phyloP scores from a whole-genome alignment of 2,888 invertebrate species.

The Euspilapteryx auroguttella region DNA sequence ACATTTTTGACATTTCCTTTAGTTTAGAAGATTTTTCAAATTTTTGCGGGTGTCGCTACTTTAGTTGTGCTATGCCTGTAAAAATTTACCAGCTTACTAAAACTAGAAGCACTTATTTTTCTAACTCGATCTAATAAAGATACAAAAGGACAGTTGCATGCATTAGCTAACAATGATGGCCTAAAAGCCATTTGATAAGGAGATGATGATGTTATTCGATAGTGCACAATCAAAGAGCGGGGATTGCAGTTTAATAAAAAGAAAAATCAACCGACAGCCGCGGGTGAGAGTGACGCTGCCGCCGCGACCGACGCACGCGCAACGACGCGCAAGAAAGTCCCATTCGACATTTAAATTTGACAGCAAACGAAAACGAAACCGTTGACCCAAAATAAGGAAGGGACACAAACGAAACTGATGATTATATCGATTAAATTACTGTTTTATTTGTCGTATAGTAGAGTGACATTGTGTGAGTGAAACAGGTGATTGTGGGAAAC shows the following conservation, averaged over 20 bases:
- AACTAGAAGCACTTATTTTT: too few relatives aligned
- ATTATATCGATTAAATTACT: too few relatives aligned
- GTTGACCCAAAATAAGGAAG: slow-evolving; percentile 9
- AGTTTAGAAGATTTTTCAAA: too few relatives aligned
- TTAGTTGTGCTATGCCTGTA: too few relatives aligned
- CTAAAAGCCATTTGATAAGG: slow-evolving; percentile 32
- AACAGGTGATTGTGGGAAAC: slow-evolving; percentile 15
- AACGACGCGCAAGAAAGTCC: slow-evolving; percentile 28
- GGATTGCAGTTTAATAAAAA: slow-evolving; percentile 41
- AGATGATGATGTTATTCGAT: slow-evolving; percentile 27
- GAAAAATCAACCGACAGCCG: slow-evolving; percentile 26
- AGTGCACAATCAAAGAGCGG: slow-evolving; percentile 35
- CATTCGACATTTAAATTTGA: slow-evolving; percentile 16
- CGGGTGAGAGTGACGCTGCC: slow-evolving; percentile 47
- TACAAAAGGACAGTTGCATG: too few relatives aligned
- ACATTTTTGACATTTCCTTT: too few relatives aligned
- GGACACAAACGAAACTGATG: too few relatives aligned
- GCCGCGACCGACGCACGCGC: slow-evolving; percentile 22
- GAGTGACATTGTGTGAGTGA: too few relatives aligned
- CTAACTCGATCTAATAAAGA: too few relatives aligned
- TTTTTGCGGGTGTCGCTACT: too few relatives aligned
- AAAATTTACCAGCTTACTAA: too few relatives aligned
- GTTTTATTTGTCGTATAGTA: too few relatives aligned
- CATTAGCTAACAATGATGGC: slow-evolving; percentile 16
- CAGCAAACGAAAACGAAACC: slow-evolving; percentile 15